Percentiles rank a stretch among this genome's conserved stretches.
phyloP scores from a whole-genome alignment of 2,888 invertebrate species.

The Latrodectus elegans region DNA sequence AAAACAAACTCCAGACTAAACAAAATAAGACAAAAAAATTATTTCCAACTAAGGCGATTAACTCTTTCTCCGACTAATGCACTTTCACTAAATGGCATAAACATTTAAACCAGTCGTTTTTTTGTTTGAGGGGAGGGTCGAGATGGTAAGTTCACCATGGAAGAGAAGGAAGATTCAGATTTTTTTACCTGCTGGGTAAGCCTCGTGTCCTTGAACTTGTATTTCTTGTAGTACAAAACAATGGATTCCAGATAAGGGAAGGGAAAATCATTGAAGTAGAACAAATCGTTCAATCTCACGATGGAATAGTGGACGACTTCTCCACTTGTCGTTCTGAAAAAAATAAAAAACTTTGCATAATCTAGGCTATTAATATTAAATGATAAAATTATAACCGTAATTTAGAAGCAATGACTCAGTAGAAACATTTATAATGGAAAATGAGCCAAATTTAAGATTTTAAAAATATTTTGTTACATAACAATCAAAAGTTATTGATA shows the following conservation, averaged over 20 bases:
- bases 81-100: neutral
- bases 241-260: conserved; percentile 70
- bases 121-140: neutral
- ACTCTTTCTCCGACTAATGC: no score
- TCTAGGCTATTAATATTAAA: no score
- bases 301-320: conserved; percentile 67
- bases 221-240: conserved; percentile 69
- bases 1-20: no score
- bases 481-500: no score
- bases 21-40: no score
- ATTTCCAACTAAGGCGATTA: no score
- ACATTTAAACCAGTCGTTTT: neutral
- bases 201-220: conserved; percentile 69
- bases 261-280: conserved; percentile 70
- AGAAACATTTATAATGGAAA: no score
- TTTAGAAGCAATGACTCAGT: no score
- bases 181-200: conserved; percentile 68
- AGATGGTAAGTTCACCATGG: no score
- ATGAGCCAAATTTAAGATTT: no score
- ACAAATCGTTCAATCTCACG: conserved; percentile 68
- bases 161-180: neutral
- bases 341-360: neutral
- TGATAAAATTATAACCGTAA: no score
- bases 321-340: conserved; percentile 51
- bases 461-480: no score